These are phyloP conservation scores for Seira ritae DNA, from an alignment of 2,888 invertebrate species.

Conservation along the genomic window DNA sequence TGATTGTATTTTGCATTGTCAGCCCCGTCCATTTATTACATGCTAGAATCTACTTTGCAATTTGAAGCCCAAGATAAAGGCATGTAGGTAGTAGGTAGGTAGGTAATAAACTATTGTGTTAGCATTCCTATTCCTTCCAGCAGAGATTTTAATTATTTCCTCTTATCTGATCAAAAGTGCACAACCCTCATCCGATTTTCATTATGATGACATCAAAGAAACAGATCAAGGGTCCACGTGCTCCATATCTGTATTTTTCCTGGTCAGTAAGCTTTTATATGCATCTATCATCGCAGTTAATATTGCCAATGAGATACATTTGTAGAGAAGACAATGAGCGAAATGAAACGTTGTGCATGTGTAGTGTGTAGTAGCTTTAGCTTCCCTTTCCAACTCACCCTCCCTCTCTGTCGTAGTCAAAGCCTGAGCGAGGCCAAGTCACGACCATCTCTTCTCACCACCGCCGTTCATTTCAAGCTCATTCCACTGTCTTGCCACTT, in stretches of 20 bases:
- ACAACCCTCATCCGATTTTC: neutral
- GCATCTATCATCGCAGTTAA: neutral
- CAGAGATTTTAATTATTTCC: too few relatives aligned
- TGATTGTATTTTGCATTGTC: too few relatives aligned
- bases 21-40: too few relatives aligned
- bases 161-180: neutral
- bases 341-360: conserved; percentile 8
- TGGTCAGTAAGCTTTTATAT: neutral
- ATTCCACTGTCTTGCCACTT: neutral
- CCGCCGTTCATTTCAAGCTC: neutral
- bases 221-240: neutral
- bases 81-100: too few relatives aligned
- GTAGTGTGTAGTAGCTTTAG: neutral
- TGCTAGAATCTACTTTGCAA: too few relatives aligned
- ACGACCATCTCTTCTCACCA: neutral
- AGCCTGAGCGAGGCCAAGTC: neutral
- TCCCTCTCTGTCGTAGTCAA: neutral
- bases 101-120: too few relatives aligned
- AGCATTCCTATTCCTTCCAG: too few relatives aligned
- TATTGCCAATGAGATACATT: neutral
- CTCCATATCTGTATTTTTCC: neutral
- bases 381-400: neutral
- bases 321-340: neutral
- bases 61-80: too few relatives aligned
- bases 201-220: conserved; percentile 13